phyloP scores from a whole-genome alignment of 2,113 vertebrate species.

The Turnix velox region DNA sequence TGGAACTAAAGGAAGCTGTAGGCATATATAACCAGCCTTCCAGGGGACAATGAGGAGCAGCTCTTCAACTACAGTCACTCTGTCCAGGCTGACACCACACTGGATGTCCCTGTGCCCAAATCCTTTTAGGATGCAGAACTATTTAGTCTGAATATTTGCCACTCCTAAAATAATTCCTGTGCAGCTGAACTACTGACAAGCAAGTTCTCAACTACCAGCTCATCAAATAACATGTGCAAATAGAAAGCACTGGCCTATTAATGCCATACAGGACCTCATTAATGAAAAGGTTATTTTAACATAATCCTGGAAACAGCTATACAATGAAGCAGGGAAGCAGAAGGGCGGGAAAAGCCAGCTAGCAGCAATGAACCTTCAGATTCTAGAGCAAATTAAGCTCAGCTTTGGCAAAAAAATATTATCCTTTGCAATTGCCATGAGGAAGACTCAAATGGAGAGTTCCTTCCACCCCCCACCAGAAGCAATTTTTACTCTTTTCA shows the following conservation, averaged over 20 bases:
- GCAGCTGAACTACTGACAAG: not conserved
- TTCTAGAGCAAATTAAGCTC: not conserved
- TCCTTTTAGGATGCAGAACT: not conserved
- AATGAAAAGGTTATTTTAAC: not conserved
- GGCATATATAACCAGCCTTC: not conserved
- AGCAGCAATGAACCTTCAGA: not conserved
- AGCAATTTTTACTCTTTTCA: not conserved
- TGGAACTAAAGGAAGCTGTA: not conserved
- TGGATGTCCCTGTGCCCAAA: not conserved
- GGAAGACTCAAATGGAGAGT: not conserved
- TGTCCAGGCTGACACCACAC: not conserved
- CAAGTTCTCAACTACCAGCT: not conserved
- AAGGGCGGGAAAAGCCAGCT: not conserved
- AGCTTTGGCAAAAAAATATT: not conserved
- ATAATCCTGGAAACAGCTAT: not conserved
- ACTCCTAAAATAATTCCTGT: not conserved
- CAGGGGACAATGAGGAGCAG: not conserved
- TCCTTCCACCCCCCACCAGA: not conserved
- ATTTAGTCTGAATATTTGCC: not conserved
- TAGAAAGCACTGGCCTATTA: not conserved
- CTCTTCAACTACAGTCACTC: not conserved
- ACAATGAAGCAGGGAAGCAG: slow-evolving; percentile 44
- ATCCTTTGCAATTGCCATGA: not conserved
- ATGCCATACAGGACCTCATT: not conserved
- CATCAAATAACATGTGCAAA: not conserved